phyloP scores from a whole-genome alignment of 2,888 invertebrate species.

The Plebejus melissa region DNA sequence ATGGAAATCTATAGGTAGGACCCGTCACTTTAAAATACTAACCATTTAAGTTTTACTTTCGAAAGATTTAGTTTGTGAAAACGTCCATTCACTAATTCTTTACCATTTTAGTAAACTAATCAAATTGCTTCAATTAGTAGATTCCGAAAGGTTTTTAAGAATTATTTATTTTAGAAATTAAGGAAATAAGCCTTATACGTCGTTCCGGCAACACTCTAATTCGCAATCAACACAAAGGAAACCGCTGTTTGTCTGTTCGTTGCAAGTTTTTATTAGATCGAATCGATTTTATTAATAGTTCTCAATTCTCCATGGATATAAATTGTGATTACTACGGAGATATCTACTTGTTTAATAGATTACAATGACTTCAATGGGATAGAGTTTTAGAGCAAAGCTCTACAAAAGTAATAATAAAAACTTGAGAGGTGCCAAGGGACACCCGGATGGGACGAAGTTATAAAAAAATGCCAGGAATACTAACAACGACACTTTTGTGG shows the following conservation, averaged over 20 bases:
- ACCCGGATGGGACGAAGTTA: too few relatives aligned
- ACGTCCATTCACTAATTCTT: not conserved
- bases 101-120: not conserved
- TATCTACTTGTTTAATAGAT: not conserved
- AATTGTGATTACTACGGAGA: conserved; percentile 24
- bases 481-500: too few relatives aligned
- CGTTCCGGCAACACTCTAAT: conserved; percentile 19
- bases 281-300: conserved; percentile 29
- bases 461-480: too few relatives aligned
- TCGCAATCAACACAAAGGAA: conserved; percentile 16
- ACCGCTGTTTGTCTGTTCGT: conserved; percentile 17
- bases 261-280: conserved; percentile 15
- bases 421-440: too few relatives aligned
- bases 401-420: too few relatives aligned
- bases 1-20: too few relatives aligned
- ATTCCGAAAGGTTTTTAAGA: not conserved
- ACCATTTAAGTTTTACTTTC: not conserved
- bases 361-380: not conserved
- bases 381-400: not conserved
- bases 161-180: conserved; percentile 3
- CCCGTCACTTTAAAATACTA: too few relatives aligned
- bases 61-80: not conserved
- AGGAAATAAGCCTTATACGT: conserved; percentile 14
- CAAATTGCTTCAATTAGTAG: not conserved
- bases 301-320: conserved; percentile 33